Evolutionary conservation across 2,113 vertebrate species (phyloP).

Genomic region (Gadus macrocephalus): DNA sequence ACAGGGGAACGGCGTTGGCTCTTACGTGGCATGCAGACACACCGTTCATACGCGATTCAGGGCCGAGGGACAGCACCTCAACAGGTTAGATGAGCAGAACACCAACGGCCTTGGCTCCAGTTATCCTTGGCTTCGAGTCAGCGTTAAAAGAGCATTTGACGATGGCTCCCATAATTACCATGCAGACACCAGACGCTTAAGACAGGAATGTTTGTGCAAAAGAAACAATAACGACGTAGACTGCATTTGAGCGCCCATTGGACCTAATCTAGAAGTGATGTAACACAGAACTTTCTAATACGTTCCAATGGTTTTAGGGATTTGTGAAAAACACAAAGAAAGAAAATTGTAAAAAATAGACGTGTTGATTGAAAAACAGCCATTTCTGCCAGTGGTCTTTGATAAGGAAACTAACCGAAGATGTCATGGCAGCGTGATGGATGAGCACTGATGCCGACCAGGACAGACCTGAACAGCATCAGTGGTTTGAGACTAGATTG

Average conservation of each 20-base stretch:
- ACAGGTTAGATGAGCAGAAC: conserved; percentile 3
- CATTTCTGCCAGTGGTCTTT: too few species aligned
- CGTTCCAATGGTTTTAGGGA: too few species aligned
- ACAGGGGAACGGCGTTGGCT: conserved; percentile 15
- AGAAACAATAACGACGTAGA: conserved; percentile 16
- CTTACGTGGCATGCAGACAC: conserved; percentile 41
- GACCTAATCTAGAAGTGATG: too few species aligned
- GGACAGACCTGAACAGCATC: too few species aligned
- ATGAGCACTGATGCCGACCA: too few species aligned
- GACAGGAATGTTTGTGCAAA: conserved; percentile 19
- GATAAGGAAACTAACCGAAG: too few species aligned
- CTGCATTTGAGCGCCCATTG: conserved; percentile 7
- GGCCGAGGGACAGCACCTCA: conserved; percentile 8
- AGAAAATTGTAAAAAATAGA: too few species aligned
- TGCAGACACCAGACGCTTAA: conserved; percentile 29
- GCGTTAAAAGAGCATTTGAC: conserved; percentile 34
- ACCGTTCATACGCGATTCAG: conserved; percentile 21
- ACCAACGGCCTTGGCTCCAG: not conserved
- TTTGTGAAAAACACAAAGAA: too few species aligned
- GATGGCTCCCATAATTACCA: conserved; percentile 34
- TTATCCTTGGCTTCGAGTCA: conserved; percentile 9
- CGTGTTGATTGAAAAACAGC: too few species aligned
- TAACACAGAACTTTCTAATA: too few species aligned
- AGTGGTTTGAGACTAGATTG: too few species aligned
- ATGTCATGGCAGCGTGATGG: too few species aligned